Evolutionary conservation across 2,797 vertebrate species (phyloP).

Genomic region (Tapirus indicus): DNA sequence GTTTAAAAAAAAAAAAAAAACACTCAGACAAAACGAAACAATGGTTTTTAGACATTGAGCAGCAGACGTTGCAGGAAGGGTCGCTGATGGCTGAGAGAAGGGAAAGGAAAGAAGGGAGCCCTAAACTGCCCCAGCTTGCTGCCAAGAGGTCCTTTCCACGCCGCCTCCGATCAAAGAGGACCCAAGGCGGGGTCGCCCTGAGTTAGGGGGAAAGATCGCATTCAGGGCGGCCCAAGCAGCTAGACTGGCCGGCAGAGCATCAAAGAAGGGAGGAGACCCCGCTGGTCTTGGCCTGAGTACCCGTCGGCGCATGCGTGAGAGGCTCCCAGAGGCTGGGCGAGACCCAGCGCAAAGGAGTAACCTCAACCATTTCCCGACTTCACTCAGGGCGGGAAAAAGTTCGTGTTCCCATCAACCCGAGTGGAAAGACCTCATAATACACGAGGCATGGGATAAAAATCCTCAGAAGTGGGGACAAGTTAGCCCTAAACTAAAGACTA

Average conservation of each 20-base stretch:
- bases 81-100: not conserved
- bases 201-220: not conserved
- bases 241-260: not conserved
- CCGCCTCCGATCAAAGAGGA: not conserved
- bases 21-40: not conserved
- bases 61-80: not conserved
- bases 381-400: not conserved
- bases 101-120: not conserved
- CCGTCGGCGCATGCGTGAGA: fast-evolving
- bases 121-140: not conserved
- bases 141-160: not conserved
- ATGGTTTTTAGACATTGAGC: not conserved
- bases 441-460: not conserved
- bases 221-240: not conserved
- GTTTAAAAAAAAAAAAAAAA: not conserved
- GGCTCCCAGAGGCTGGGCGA: not conserved
- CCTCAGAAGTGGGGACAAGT: not conserved
- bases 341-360: not conserved
- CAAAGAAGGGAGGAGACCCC: not conserved
- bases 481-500: not conserved
- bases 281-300: not conserved
- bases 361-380: not conserved
- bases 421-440: not conserved
- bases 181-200: not conserved
- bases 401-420: not conserved